Evolutionary conservation across 2,888 invertebrate genomes (phyloP).

Genomic region (Mythimna pallens): DNA sequence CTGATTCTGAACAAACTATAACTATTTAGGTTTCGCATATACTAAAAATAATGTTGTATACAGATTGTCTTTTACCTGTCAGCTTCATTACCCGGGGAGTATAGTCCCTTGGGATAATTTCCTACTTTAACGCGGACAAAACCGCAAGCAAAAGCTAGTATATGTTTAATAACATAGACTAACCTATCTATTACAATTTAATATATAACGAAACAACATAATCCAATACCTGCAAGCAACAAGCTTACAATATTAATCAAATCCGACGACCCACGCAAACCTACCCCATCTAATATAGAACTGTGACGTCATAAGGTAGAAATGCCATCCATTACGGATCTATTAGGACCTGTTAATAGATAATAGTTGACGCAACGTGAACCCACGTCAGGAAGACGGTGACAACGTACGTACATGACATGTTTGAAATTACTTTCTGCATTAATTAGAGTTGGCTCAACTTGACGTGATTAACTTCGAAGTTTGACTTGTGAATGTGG

Average conservation of each 20-base stretch:
- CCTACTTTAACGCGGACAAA: too few species aligned
- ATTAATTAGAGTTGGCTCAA: slow-evolving; percentile 43
- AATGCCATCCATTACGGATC: slow-evolving; percentile 61
- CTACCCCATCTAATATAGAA: not conserved
- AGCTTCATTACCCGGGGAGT: too few species aligned
- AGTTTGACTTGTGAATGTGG: slow-evolving; percentile 6
- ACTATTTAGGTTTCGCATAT: too few species aligned
- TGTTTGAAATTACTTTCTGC: slow-evolving; percentile 45
- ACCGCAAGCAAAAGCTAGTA: too few species aligned
- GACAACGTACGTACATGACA: slow-evolving; percentile 39
- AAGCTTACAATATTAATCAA: slow-evolving; percentile 41
- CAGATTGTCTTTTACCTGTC: too few species aligned
- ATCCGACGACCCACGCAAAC: slow-evolving; percentile 19
- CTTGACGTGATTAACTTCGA: slow-evolving; percentile 21
- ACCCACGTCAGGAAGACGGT: slow-evolving; percentile 39
- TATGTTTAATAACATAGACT: not conserved
- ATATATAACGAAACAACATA: slow-evolving; percentile 2
- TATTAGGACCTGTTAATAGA: slow-evolving; percentile 59
- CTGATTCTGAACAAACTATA: too few species aligned
- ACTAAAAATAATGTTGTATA: too few species aligned
- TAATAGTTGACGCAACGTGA: slow-evolving; percentile 34
- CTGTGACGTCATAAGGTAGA: slow-evolving; percentile 38
- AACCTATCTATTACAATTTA: not conserved
- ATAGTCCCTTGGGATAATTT: too few species aligned
- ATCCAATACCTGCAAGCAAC: slow-evolving; percentile 12